Conservation (phyloP, 2,113 vertebrate species). For the Bufo bufo region DNA sequence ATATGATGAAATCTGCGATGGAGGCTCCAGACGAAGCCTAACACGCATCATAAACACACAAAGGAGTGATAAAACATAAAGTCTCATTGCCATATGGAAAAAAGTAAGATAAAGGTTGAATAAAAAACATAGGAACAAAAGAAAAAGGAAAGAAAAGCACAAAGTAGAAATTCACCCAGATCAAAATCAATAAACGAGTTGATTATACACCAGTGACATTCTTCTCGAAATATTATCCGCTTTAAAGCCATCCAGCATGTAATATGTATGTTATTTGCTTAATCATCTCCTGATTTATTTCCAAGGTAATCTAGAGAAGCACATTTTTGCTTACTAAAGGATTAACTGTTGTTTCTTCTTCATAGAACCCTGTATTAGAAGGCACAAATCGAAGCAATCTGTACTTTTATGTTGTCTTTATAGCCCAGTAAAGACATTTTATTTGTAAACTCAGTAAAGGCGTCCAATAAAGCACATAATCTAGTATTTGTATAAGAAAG, state of each 20-base stretch:
- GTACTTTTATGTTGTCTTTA: not conserved
- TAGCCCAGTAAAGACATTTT: not conserved
- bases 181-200: not conserved
- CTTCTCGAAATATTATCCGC: not conserved
- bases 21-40: no score
- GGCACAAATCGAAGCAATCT: not conserved
- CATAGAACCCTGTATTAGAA: not conserved
- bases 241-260: constrained; percentile 26
- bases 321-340: constrained; percentile 1
- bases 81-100: no score
- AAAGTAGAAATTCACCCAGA: no score
- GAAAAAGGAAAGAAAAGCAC: no score
- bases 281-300: constrained; percentile 41
- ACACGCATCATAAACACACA: no score
- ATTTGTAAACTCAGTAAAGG: not conserved
- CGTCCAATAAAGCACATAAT: not conserved
- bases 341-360: constrained; percentile 21
- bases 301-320: not conserved
- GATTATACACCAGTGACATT: not conserved
- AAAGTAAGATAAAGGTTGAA: no score
- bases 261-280: constrained; percentile 32
- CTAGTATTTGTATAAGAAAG: not conserved
- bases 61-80: no score
- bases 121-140: no score
- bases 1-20: no score